Percentiles rank a stretch among this genome's conserved stretches.
These are phyloP conservation scores for Spondyliosoma cantharus DNA, from an alignment of 2,797 vertebrate genomes.

Conservation along the genomic window DNA sequence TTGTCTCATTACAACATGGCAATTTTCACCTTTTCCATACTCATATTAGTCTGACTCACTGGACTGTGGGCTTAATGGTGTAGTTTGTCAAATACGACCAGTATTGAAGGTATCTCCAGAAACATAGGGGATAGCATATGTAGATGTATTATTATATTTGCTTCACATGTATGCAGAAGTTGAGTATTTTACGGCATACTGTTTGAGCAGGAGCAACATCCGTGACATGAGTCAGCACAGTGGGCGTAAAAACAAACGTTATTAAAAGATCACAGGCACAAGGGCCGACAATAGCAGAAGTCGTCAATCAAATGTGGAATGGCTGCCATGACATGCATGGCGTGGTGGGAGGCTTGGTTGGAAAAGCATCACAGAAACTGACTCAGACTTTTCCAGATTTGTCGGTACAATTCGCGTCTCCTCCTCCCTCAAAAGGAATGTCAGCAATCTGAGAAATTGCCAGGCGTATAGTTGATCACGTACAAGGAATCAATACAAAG, in stretches of 20 bases:
- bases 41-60: too few relatives aligned
- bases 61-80: too few relatives aligned
- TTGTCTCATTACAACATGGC: background rate
- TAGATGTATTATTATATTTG: constrained; percentile 1
- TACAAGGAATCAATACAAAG: constrained; percentile 39
- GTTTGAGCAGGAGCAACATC: constrained; percentile 44
- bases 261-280: constrained; percentile 76
- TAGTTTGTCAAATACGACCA: too few relatives aligned
- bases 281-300: constrained; percentile 61
- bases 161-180: constrained; percentile 26
- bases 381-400: constrained; percentile 70
- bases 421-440: constrained; percentile 76
- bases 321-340: constrained; percentile 59
- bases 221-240: constrained; percentile 49
- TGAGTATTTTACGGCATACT: constrained; percentile 11
- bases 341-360: constrained; percentile 65
- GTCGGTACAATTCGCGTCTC: constrained; percentile 53
- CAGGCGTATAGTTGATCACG: constrained; percentile 37
- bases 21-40: background rate
- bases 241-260: constrained; percentile 67
- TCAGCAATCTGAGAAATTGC: constrained; percentile 50
- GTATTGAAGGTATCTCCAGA: too few relatives aligned
- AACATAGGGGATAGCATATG: too few relatives aligned
- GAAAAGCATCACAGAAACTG: constrained; percentile 75
- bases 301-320: constrained; percentile 72